Conservation (phyloP, 2,113 vertebrate species). For the Eudyptes chrysolophus region DNA sequence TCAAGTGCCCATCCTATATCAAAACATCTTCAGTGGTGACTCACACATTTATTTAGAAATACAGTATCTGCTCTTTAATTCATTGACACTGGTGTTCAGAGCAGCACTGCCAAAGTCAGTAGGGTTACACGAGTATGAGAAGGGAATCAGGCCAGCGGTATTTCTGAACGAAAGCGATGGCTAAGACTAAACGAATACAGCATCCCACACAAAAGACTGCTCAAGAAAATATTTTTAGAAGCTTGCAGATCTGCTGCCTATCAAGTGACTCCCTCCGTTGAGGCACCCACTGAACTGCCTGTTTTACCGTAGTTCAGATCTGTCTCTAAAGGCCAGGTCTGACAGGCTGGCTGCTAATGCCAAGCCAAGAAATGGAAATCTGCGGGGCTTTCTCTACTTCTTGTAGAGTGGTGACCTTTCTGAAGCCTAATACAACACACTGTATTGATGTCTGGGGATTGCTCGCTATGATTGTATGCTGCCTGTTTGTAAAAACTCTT, state of each 20-base stretch:
- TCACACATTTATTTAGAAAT: background rate
- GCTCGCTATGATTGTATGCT: background rate
- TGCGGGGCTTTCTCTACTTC: background rate
- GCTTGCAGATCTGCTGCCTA: background rate
- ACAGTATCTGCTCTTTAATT: background rate
- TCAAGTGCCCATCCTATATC: background rate
- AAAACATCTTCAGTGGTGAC: accelerated
- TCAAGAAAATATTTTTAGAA: conserved; percentile 13
- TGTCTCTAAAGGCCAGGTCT: conserved; percentile 70
- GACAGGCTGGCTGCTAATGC: conserved; percentile 36
- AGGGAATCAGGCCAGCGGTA: background rate
- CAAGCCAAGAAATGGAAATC: conserved; percentile 41
- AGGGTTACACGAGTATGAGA: background rate
- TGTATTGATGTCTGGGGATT: background rate
- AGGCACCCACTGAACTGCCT: background rate
- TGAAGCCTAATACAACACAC: conserved; percentile 14
- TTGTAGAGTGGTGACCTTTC: conserved; percentile 66
- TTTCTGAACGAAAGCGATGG: background rate
- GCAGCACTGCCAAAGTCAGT: background rate
- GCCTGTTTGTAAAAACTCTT: background rate
- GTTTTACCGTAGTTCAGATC: conserved; percentile 50
- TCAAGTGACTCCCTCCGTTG: background rate
- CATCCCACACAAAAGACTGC: background rate
- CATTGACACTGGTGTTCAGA: background rate
- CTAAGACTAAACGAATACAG: background rate